These are phyloP conservation scores for Itoplectis maculator DNA, from an alignment of 2,888 invertebrate genomes.

Conservation along the genomic window DNA sequence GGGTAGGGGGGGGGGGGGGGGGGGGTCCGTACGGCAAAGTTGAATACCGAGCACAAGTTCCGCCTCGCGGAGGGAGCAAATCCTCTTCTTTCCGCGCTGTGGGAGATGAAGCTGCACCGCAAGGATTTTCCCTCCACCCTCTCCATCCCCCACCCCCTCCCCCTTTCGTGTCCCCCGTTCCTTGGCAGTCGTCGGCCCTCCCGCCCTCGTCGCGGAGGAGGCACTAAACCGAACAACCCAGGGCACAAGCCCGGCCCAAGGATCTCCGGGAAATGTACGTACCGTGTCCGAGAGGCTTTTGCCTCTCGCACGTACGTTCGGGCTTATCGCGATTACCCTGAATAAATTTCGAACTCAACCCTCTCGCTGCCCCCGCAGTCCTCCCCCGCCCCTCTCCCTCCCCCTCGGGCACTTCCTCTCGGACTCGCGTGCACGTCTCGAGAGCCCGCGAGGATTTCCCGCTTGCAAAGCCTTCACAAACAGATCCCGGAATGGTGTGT, in stretches of 20 bases:
- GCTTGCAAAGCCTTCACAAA: constrained; percentile 24
- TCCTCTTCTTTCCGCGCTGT: constrained; percentile 63
- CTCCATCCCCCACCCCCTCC: background rate
- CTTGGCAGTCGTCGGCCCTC: constrained; percentile 5
- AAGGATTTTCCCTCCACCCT: constrained; percentile 53
- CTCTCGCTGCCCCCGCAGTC: background rate
- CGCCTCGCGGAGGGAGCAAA: constrained; percentile 46
- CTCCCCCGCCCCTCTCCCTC: too few species aligned
- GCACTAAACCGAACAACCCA: constrained; percentile 56
- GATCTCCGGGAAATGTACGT: constrained; percentile 58
- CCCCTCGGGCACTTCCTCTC: too few species aligned
- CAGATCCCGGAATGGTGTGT: background rate
- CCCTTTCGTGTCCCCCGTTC: background rate
- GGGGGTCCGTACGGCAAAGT: constrained; percentile 20
- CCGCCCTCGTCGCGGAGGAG: constrained; percentile 17
- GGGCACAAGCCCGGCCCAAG: constrained; percentile 39
- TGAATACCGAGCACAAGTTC: constrained; percentile 55
- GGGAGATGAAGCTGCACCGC: constrained; percentile 60
- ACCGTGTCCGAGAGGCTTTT: constrained; percentile 54
- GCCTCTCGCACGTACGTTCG: constrained; percentile 54
- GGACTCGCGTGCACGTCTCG: constrained; percentile 17
- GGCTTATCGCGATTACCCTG: constrained; percentile 64
- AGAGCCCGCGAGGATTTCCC: constrained; percentile 18
- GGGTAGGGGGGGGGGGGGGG: background rate
- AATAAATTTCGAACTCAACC: constrained; percentile 60